These are phyloP conservation scores for Leucophora obtusa DNA, from an alignment of 2,888 invertebrate genomes.

Conservation along the genomic window DNA sequence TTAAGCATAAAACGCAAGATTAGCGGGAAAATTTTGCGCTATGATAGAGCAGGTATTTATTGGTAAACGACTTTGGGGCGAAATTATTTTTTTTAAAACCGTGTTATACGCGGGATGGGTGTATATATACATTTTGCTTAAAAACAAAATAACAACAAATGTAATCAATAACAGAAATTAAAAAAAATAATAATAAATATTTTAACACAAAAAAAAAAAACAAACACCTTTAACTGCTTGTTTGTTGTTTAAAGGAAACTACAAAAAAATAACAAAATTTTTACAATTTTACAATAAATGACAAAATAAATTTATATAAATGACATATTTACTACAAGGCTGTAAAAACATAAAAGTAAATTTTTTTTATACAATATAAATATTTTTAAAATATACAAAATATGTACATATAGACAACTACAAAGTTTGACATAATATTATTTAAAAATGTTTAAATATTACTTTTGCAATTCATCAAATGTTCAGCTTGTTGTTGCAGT, in stretches of 20 bases:
- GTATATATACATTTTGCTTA: not conserved
- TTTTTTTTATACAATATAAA: not conserved
- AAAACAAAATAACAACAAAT: conserved; percentile 1
- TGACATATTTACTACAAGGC: not conserved
- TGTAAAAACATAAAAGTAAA: not conserved
- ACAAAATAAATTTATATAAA: not conserved
- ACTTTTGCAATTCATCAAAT: too few relatives aligned
- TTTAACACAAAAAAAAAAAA: not conserved
- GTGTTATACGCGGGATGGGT: too few relatives aligned
- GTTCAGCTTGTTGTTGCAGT: too few relatives aligned
- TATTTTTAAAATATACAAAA: not conserved
- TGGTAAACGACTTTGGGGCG: too few relatives aligned
- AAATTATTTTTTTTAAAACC: too few relatives aligned
- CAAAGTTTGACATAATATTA: not conserved
- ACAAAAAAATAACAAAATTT: not conserved
- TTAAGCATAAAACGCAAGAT: too few relatives aligned
- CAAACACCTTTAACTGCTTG: not conserved
- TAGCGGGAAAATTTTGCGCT: too few relatives aligned
- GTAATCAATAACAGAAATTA: not conserved
- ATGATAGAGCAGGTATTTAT: too few relatives aligned
- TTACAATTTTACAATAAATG: not conserved
- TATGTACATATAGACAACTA: not conserved
- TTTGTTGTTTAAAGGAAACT: not conserved
- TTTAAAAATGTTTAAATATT: too few relatives aligned
- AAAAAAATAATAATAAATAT: not conserved